phyloP scores from a whole-genome alignment of 2,888 invertebrate species.

The Heliothis peltigera region DNA sequence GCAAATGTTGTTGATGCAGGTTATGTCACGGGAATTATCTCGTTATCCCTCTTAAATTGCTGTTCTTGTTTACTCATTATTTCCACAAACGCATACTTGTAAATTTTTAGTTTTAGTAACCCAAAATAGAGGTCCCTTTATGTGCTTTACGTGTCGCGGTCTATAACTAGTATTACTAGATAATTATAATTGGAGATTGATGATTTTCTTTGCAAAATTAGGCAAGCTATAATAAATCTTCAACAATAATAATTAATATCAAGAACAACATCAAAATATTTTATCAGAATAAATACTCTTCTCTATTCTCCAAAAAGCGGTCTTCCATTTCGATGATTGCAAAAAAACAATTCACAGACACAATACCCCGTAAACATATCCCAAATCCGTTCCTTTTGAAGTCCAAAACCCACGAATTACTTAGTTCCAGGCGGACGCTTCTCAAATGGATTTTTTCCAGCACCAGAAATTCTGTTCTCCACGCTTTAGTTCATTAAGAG shows the following conservation, averaged over 20 bases:
- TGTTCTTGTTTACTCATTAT: background rate
- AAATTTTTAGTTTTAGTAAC: too few species aligned
- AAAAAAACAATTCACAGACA: conserved; percentile 17
- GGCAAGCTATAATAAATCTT: too few species aligned
- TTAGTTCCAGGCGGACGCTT: conserved; percentile 36
- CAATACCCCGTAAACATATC: conserved; percentile 27
- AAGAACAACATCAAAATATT: too few species aligned
- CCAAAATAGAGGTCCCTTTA: too few species aligned
- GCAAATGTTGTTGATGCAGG: conserved; percentile 30
- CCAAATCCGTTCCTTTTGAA: conserved; percentile 33
- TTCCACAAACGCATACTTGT: background rate
- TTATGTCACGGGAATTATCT: conserved; percentile 6
- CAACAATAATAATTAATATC: too few species aligned
- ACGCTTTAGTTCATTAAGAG: conserved; percentile 49
- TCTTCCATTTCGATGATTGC: background rate
- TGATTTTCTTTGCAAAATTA: too few species aligned
- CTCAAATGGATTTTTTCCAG: conserved; percentile 33
- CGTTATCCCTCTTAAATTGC: conserved; percentile 3
- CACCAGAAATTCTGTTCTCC: conserved; percentile 10
- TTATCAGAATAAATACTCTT: too few species aligned
- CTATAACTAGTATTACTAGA: too few species aligned
- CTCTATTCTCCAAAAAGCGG: background rate
- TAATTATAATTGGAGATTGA: too few species aligned
- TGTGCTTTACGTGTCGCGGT: too few species aligned
- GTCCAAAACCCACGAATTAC: conserved; percentile 36